These are phyloP conservation scores for Chloroclysta siterata DNA, from an alignment of 2,888 invertebrate species.

Conservation along the genomic window DNA sequence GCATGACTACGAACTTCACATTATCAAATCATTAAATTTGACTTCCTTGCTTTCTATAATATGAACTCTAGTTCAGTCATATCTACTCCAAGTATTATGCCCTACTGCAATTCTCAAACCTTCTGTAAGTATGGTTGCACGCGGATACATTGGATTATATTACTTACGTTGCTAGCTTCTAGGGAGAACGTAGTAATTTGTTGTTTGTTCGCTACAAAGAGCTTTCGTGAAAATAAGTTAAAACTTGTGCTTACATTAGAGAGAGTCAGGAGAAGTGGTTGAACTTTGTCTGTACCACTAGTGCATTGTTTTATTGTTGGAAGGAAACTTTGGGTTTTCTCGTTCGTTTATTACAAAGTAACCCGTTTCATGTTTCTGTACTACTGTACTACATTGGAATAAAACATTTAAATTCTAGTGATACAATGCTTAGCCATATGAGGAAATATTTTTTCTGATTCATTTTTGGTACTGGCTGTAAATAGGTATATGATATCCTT, in stretches of 20 bases:
- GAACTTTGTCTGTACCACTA: conserved; percentile 42
- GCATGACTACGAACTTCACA: not conserved
- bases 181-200: conserved; percentile 5
- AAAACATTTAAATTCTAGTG: not conserved
- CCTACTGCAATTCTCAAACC: not conserved
- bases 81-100: not conserved
- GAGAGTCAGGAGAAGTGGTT: conserved; percentile 39
- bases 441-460: too few species aligned
- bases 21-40: not conserved
- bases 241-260: conserved; percentile 41
- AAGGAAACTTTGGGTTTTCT: conserved; percentile 24
- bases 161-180: not conserved
- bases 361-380: conserved; percentile 12
- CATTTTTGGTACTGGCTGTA: too few species aligned
- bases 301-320: conserved; percentile 26
- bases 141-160: not conserved
- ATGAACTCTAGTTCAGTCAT: not conserved
- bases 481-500: too few species aligned
- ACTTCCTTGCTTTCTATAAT: not conserved
- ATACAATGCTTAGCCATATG: too few species aligned
- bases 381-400: not conserved
- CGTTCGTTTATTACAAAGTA: conserved; percentile 25
- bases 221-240: conserved; percentile 36
- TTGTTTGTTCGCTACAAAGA: conserved; percentile 24
- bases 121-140: conserved; percentile 1